These are phyloP conservation scores for Tuta absoluta DNA, from an alignment of 2,888 invertebrate species.

Conservation along the genomic window DNA sequence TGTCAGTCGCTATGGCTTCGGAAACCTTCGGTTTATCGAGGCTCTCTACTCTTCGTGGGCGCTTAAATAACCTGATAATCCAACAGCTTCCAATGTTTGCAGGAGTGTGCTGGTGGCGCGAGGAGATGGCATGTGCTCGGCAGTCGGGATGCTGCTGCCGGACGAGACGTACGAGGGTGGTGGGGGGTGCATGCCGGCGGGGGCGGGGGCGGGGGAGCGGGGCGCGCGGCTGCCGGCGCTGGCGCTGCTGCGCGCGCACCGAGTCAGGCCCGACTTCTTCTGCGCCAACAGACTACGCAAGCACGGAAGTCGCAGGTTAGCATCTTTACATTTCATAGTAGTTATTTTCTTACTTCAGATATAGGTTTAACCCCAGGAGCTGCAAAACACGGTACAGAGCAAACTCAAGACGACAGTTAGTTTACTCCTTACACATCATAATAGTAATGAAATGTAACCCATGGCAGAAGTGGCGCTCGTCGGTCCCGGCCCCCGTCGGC, in stretches of 20 bases:
- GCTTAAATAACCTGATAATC: not conserved
- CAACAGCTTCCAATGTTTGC: not conserved
- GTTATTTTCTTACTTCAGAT: not conserved
- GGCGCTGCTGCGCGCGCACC: conserved; percentile 71
- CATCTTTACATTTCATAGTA: not conserved
- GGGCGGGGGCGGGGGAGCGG: conserved; percentile 33
- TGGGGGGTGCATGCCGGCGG: conserved; percentile 53
- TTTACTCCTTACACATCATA: not conserved
- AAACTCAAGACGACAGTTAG: not conserved
- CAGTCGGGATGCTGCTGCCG: conserved; percentile 86
- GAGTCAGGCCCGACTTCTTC: conserved; percentile 89
- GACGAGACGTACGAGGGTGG: conserved; percentile 88
- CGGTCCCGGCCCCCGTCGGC: conserved; percentile 19
- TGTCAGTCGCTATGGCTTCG: too few relatives aligned
- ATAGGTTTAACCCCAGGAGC: not conserved
- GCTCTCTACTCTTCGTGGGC: too few relatives aligned
- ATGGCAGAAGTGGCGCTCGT: conserved; percentile 19
- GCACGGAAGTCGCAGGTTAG: conserved; percentile 4
- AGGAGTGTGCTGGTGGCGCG: conserved; percentile 27
- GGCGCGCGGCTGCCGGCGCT: conserved; percentile 69
- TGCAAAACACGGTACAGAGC: not conserved
- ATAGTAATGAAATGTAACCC: not conserved
- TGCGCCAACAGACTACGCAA: conserved; percentile 82
- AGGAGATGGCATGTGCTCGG: conserved; percentile 31
- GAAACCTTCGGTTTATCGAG: too few relatives aligned